phyloP scores from a whole-genome alignment of 1,140 invertebrate species.

The Eulimnadia texana region DNA sequence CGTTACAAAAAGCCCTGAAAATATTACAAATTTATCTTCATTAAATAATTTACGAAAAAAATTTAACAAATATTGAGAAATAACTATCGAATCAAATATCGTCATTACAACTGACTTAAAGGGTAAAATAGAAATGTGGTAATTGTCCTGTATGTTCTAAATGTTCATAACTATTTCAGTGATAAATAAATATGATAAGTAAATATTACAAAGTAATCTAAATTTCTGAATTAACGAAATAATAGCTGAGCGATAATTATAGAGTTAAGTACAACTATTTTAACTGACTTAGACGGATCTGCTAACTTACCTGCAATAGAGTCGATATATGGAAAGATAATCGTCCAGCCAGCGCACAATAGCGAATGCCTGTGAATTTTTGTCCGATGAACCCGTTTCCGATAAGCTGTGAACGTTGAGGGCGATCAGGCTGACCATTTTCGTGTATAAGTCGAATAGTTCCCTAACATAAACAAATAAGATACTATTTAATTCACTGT shows the following conservation, averaged over 20 bases:
- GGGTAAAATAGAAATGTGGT: background rate
- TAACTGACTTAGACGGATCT: too few relatives aligned
- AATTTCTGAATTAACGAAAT: too few relatives aligned
- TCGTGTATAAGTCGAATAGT: conserved; percentile 47
- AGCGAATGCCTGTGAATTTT: conserved; percentile 42
- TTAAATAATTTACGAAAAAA: too few relatives aligned
- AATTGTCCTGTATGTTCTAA: too few relatives aligned
- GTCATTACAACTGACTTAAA: too few relatives aligned
- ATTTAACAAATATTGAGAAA: too few relatives aligned
- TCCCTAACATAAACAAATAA: background rate
- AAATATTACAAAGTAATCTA: too few relatives aligned
- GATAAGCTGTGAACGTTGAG: conserved; percentile 47
- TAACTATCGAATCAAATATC: too few relatives aligned
- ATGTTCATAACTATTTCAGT: background rate
- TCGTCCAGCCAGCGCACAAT: conserved; percentile 54
- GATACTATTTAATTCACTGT: background rate
- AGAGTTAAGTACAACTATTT: too few relatives aligned
- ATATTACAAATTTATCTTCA: too few relatives aligned
- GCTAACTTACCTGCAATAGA: background rate
- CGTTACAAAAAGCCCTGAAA: conserved; percentile 52
- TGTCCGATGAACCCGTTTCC: conserved; percentile 32
- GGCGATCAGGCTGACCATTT: conserved; percentile 51
- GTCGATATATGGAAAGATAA: conserved; percentile 49
- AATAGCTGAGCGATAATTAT: too few relatives aligned
- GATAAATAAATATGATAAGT: too few relatives aligned